Evolutionary conservation across 2,797 vertebrate genomes (phyloP).

Genomic region (Luscinia luscinia): DNA sequence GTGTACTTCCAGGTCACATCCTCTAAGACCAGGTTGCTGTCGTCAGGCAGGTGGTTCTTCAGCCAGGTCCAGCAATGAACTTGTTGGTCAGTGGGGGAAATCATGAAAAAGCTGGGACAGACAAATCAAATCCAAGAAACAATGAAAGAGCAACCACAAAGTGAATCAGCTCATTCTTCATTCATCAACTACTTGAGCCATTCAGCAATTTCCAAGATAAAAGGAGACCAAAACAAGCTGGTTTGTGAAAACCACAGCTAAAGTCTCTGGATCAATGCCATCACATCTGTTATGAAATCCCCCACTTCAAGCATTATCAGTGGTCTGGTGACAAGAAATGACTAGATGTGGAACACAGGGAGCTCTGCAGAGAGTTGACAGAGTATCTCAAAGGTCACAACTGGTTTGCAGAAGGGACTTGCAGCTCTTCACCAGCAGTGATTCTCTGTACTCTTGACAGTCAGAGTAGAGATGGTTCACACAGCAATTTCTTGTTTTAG

Average conservation of each 20-base stretch:
- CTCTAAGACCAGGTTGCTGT: conserved; percentile 89
- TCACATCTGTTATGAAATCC: not conserved
- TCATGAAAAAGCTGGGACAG: conserved; percentile 91
- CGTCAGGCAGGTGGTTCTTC: conserved; percentile 88
- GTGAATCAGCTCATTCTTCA: not conserved
- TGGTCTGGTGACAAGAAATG: not conserved
- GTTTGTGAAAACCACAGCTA: not conserved
- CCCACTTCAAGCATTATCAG: not conserved
- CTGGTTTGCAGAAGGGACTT: not conserved
- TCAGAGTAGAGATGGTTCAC: not conserved
- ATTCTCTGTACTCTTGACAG: not conserved
- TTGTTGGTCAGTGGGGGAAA: conserved; percentile 98
- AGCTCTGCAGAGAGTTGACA: not conserved
- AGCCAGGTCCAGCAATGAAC: conserved; percentile 98
- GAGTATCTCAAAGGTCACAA: not conserved
- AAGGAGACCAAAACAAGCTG: not conserved
- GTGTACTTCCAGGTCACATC: conserved; percentile 99
- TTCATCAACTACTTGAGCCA: not conserved
- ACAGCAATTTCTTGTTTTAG: not conserved
- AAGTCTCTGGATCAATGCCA: not conserved
- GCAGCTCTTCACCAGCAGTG: not conserved
- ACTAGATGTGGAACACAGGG: not conserved
- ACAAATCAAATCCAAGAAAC: conserved; percentile 29
- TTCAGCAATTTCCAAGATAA: not conserved
- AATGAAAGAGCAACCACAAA: not conserved